Evolutionary conservation across 2,888 invertebrate species (phyloP), one percentile per base, ranked within the genome.

Genomic region (Antitype chi): DNA sequence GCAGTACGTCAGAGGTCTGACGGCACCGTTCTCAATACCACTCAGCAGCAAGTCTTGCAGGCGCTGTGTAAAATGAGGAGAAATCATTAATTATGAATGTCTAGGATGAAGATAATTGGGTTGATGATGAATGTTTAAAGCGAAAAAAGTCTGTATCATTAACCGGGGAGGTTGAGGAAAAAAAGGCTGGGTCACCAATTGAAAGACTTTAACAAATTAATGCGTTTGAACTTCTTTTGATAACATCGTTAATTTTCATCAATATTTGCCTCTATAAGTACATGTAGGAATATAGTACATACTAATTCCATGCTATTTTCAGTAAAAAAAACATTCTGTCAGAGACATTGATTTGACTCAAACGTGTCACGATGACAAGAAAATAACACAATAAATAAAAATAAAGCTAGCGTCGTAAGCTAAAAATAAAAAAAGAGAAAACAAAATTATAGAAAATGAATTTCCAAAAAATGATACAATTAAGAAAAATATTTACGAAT

Each of bases 1-100:
- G 67, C 97, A 97, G 81, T 97, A 96, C 1, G 97, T 97, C 11
- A 98, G 95, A 0, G 98, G 98, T 74, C 97, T 95, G 1, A 98
- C 98, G 0, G 97, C 97, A 0, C 98, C 98, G 66, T 94, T 95
- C 76, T 96, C 94, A 66, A 98, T 97, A 74, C 98, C 98, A 52
- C 97, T 94, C 0, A 96, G 90, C 0, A 98, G 93, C 15, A 98
- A 94, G n/a, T 96, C 92, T 88, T 97, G 97, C 38, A 98, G 96
- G 77, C 94, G 95, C 97, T 97, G 82, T 25, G 75, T 8, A 23
- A 63, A 81, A 74, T 8, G n/a, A 23, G 43, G 25, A 8, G 17
- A 67, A 49, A 59, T 25, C 9, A n/a, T n/a, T n/a, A 43, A 64
- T 43, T 49, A 8, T 23, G n/a, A 11, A n/a, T 68, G 5, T 17